phyloP scores from a whole-genome alignment of 2,888 invertebrate genomes.

The Paralinhomoeus sp. region DNA sequence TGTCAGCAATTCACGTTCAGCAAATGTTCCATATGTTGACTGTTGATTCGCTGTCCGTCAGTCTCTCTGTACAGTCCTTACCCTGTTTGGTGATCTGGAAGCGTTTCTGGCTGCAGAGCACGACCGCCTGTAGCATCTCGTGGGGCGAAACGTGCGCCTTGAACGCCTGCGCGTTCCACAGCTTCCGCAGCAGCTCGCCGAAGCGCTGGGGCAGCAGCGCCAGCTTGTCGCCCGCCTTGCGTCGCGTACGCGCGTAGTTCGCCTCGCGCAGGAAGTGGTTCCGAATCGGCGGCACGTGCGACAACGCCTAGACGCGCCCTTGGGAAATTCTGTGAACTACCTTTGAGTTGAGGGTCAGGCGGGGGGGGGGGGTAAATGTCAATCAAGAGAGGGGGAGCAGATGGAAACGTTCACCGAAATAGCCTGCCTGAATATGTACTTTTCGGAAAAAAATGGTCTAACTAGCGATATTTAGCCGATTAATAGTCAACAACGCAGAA shows the following conservation, averaged over 20 bases:
- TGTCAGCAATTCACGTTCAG: too few relatives aligned
- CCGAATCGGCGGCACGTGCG: slow-evolving; percentile 75
- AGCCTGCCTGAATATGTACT: too few relatives aligned
- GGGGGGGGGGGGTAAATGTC: background rate
- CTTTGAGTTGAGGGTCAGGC: background rate
- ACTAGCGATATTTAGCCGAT: background rate
- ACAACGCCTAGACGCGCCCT: slow-evolving; percentile 53
- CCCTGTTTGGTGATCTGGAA: slow-evolving; percentile 97
- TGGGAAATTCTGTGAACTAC: background rate
- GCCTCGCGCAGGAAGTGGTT: slow-evolving; percentile 83
- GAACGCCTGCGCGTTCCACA: slow-evolving; percentile 97
- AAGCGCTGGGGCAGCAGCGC: slow-evolving; percentile 55
- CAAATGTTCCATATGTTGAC: too few relatives aligned
- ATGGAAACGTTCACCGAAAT: too few relatives aligned
- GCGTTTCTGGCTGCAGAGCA: slow-evolving; percentile 82
- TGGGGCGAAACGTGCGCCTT: slow-evolving; percentile 98
- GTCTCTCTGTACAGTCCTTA: slow-evolving; percentile 22
- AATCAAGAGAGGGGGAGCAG: too few relatives aligned
- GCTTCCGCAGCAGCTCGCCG: slow-evolving; percentile 41
- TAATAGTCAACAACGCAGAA: too few relatives aligned
- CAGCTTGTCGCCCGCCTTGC: slow-evolving; percentile 82
- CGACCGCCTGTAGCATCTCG: slow-evolving; percentile 75
- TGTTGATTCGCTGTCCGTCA: too few relatives aligned
- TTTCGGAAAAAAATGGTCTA: background rate
- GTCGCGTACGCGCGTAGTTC: slow-evolving; percentile 55